Percentiles rank a stretch among this genome's conserved stretches.
Conservation (phyloP, 2,797 vertebrate genomes). For the Alosa sapidissima region DNA sequence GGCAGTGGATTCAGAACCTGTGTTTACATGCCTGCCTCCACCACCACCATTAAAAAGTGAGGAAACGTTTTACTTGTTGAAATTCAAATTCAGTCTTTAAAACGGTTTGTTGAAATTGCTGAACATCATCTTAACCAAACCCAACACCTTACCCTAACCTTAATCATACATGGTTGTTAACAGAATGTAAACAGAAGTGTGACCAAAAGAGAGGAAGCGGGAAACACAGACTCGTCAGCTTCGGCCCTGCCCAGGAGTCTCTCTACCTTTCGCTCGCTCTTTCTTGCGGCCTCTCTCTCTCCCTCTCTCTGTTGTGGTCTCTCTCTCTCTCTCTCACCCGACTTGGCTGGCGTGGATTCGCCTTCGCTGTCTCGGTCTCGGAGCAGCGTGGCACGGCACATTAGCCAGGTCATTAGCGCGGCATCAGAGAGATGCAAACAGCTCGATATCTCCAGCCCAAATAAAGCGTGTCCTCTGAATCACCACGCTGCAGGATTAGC, state of each 20-base stretch:
- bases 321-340: neutral
- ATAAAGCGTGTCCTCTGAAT: conserved; percentile 49
- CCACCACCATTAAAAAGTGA: neutral
- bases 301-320: neutral
- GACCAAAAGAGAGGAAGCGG: neutral
- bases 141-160: too few relatives aligned
- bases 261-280: neutral
- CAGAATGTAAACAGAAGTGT: too few relatives aligned
- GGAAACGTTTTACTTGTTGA: too few relatives aligned
- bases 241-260: neutral
- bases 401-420: conserved; percentile 61
- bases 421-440: conserved; percentile 51
- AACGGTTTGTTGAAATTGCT: too few relatives aligned
- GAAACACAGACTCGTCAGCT: neutral
- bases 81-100: too few relatives aligned
- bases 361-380: neutral
- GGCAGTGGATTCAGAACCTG: neutral
- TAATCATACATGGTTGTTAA: too few relatives aligned
- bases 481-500: conserved; percentile 51
- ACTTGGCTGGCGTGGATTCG: neutral
- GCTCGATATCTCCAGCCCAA: conserved; percentile 55
- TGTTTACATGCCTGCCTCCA: neutral
- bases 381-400: neutral
- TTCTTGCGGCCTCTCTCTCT: neutral
- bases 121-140: too few relatives aligned